A percentile compares a stretch with the other conserved stretches of the same genome.
Evolutionary conservation across 2,888 invertebrate species (phyloP).

Genomic region (Hermaeophaga mercurialis): DNA sequence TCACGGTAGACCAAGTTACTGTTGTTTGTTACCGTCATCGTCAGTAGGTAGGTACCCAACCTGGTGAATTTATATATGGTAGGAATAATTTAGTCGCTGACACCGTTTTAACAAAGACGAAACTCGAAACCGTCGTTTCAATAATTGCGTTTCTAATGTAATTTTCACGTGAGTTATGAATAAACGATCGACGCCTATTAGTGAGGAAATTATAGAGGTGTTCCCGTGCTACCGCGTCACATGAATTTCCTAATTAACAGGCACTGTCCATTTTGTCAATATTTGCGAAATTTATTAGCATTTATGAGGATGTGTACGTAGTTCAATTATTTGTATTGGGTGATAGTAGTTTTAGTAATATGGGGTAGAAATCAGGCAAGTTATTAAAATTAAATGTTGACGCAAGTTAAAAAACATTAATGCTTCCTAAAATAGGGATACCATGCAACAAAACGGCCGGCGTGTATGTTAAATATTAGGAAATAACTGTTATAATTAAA

Average conservation of each 20-base stretch:
- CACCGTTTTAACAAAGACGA: not conserved
- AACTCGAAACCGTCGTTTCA: not conserved
- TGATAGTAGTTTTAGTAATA: not conserved
- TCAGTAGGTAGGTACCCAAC: not conserved
- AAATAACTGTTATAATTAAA: no score
- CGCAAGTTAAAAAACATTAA: no score
- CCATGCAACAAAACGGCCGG: no score
- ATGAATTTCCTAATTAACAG: constrained; percentile 12
- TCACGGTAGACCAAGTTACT: not conserved
- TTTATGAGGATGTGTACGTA: constrained; percentile 6
- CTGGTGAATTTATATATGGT: not conserved
- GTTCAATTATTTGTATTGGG: constrained; percentile 4
- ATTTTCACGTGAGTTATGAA: constrained; percentile 5
- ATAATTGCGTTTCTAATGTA: not conserved
- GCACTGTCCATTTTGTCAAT: constrained; percentile 3
- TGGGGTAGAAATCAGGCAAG: constrained; percentile 1
- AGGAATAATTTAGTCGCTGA: not conserved
- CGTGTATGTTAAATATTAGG: no score
- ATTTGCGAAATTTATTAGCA: constrained; percentile 1
- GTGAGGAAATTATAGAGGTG: constrained; percentile 1
- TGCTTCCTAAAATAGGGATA: no score
- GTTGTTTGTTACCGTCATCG: not conserved
- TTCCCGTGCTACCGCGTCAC: not conserved
- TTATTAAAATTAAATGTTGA: no score
- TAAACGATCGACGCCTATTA: constrained; percentile 8